phyloP scores from a whole-genome alignment of 2,797 vertebrate genomes.

The Lates japonicus region DNA sequence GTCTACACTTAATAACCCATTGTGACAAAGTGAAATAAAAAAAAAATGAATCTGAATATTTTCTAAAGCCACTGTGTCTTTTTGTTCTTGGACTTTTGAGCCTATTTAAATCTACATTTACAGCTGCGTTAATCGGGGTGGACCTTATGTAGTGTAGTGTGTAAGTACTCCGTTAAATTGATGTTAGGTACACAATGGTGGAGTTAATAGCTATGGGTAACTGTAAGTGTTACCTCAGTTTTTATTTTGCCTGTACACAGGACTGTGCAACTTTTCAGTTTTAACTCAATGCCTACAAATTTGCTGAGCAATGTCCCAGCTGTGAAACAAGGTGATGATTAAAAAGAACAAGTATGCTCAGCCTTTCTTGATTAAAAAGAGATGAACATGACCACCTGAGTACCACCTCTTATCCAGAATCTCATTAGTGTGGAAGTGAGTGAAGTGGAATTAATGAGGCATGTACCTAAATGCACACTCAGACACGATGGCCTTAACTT shows the following conservation, averaged over 20 bases:
- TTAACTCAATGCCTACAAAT: neutral
- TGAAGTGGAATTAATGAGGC: conserved; percentile 2
- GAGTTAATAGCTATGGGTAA: neutral
- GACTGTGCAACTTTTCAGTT: neutral
- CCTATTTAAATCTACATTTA: too few species aligned
- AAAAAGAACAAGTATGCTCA: neutral
- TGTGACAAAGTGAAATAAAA: neutral
- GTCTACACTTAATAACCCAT: neutral
- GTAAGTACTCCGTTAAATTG: neutral
- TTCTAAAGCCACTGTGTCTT: neutral
- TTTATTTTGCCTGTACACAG: neutral
- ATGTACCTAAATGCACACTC: conserved; percentile 15
- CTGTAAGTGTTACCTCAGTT: neutral
- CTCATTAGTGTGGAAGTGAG: too few species aligned
- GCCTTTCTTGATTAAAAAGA: neutral
- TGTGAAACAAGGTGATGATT: conserved; percentile 8
- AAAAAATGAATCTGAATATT: neutral
- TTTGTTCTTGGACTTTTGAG: neutral
- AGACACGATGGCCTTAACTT: conserved; percentile 11
- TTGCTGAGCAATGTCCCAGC: conserved; percentile 17
- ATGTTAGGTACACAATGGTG: neutral
- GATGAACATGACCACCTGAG: neutral
- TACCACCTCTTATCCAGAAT: neutral
- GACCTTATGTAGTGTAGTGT: neutral
- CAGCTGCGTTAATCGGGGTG: too few species aligned